phyloP scores from a whole-genome alignment of 2,113 vertebrate genomes.

The Smithornis capensis region DNA sequence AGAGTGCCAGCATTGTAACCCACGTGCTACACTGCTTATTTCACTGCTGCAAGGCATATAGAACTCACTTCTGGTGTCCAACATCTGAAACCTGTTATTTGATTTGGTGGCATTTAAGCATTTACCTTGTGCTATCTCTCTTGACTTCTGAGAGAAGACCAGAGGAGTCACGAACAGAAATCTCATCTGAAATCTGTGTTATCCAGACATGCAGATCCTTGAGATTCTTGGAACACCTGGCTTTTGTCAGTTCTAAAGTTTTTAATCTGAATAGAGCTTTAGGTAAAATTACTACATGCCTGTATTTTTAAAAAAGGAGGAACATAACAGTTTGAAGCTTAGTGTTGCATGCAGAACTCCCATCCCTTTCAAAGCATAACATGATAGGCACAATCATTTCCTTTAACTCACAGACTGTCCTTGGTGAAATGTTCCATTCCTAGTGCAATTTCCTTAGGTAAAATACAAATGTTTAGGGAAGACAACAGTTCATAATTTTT shows the following conservation, averaged over 20 bases:
- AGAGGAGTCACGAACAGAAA: background rate
- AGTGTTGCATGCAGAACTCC: background rate
- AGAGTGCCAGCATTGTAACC: background rate
- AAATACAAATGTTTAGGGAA: background rate
- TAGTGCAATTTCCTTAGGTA: background rate
- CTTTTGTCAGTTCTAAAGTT: background rate
- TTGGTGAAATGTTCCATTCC: background rate
- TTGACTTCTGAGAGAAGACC: background rate
- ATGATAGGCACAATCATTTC: background rate
- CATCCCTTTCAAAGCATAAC: background rate
- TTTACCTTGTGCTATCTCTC: background rate
- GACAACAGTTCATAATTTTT: background rate
- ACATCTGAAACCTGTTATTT: background rate
- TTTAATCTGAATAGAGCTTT: background rate
- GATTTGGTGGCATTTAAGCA: background rate
- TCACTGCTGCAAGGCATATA: background rate
- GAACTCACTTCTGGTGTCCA: background rate
- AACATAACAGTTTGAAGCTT: background rate
- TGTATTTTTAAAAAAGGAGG: background rate
- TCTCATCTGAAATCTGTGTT: background rate
- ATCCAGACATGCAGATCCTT: background rate
- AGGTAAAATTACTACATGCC: background rate
- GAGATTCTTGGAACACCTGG: background rate
- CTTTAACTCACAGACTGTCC: background rate
- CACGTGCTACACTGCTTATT: background rate